A percentile compares a stretch with the other conserved stretches of the same genome.
These are phyloP conservation scores for Diplodus puntazzo DNA, from an alignment of 2,797 vertebrate genomes.

Conservation along the genomic window DNA sequence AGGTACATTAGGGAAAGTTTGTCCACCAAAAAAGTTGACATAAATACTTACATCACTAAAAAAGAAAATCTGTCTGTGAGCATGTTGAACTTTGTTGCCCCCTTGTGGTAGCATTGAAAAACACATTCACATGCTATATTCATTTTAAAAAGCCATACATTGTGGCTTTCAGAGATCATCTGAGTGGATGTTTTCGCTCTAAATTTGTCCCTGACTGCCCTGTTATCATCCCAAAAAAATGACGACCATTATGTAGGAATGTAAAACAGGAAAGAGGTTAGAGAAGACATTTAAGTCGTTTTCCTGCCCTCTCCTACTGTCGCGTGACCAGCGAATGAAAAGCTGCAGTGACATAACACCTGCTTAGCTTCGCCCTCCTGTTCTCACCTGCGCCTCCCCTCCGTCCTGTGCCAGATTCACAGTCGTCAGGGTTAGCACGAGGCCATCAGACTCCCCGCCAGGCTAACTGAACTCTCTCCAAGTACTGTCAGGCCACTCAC, in stretches of 20 bases:
- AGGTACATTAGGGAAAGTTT: background rate
- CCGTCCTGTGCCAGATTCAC: constrained; percentile 52
- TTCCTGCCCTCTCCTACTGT: constrained; percentile 12
- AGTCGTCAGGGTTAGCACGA: constrained; percentile 50
- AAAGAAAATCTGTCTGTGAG: no score
- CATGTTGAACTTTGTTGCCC: background rate
- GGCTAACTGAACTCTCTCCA: constrained; percentile 31
- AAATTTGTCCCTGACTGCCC: background rate
- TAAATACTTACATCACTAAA: background rate
- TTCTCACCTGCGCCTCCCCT: constrained; percentile 38
- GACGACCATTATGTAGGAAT: background rate
- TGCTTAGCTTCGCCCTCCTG: constrained; percentile 16
- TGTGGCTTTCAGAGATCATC: background rate
- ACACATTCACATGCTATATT: background rate
- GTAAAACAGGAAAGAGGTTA: constrained; percentile 7
- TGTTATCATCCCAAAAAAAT: background rate
- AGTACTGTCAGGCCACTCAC: constrained; percentile 49
- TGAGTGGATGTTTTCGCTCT: constrained; percentile 1
- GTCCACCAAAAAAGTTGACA: background rate
- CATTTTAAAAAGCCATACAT: background rate
- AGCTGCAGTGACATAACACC: constrained; percentile 49
- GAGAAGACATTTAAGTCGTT: background rate
- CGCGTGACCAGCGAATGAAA: constrained; percentile 29
- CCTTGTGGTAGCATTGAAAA: constrained; percentile 13
- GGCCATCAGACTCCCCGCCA: constrained; percentile 46